phyloP scores from a whole-genome alignment of 2,113 vertebrate species.

The Engystomops pustulosus region DNA sequence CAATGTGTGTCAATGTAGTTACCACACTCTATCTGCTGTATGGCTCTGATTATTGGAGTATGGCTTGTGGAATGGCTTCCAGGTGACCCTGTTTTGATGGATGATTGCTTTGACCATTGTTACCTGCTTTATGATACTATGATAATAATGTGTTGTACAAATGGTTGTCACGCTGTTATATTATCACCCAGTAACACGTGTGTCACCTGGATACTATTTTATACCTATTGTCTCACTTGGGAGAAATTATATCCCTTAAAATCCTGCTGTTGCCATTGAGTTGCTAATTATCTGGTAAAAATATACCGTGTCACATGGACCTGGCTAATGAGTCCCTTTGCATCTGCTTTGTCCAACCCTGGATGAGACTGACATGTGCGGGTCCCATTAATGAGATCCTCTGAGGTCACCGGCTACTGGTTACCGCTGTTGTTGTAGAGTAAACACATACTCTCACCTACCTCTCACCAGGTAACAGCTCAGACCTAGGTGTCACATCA shows the following conservation, averaged over 20 bases:
- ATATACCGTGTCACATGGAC: neutral
- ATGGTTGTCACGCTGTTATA: conserved; percentile 6
- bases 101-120: neutral
- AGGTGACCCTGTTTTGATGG: neutral
- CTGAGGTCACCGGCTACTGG: conserved; percentile 21
- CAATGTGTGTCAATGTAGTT: no score
- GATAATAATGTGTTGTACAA: neutral
- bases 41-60: neutral
- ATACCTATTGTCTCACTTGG: conserved; percentile 11
- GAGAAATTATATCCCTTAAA: conserved; percentile 1
- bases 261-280: neutral
- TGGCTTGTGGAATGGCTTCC: neutral
- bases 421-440: neutral
- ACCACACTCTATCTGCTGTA: neutral
- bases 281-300: conserved; percentile 28
- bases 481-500: neutral
- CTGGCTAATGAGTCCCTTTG: conserved; percentile 39
- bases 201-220: conserved; percentile 19
- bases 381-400: conserved; percentile 39
- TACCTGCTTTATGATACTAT: neutral
- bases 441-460: conserved; percentile 1
- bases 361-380: neutral
- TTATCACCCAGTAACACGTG: neutral
- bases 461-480: no score
- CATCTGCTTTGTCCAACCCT: conserved; percentile 15